Base-by-base conservation (phyloP, 2,888 invertebrate genomes). In the Sylvicola cinctus region DNA sequence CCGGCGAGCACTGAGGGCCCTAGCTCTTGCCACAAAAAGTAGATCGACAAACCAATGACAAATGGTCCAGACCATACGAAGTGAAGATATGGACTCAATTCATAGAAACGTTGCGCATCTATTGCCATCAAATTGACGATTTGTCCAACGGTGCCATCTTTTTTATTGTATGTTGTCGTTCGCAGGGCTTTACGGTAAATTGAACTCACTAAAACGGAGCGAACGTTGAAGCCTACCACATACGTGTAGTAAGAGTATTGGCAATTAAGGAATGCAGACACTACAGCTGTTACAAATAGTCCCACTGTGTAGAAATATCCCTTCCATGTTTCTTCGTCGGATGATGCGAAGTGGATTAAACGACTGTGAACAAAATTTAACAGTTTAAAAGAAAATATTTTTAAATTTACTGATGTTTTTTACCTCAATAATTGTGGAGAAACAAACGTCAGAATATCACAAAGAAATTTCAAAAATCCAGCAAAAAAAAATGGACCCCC, bases 211-310 rank as follows among this genome's bases (percentile, higher is more conserved):
- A 63, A 43, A 10, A 59, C 52, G 3, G 62, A 55, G 32, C 61
- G 49, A 3, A 68, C 52, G 37, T 62, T 54, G 57, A 69, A 62
- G 7, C 66, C 68, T n/a, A 61, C 46, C 2, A 60, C 44, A 49
- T 62, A 52, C 53, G 58, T 55, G 16, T 51, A 47, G 43, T 66
- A 60, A 41, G 64, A 66, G 43, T 65, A 64, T 42, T 64, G 62
- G 38, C 63, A 61, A 28, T 62, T 50, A 34, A 65, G 45, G 25
- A 66, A 40, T 3, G 66, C 62, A 42, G 62, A 60, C 1, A 59
- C 12, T 3, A 57, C 41, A 1, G 64, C 54, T 3, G 55, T 51
- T 2, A 55, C 34, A 37, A 69, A 61, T 49, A 70, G 52, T 2
- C 58, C 33, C 2, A 48, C 37, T 3, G 66, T 62, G 44, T 61